Base-by-base conservation (phyloP, 2,888 invertebrate species). In the Drosophila quasianomalipes region DNA sequence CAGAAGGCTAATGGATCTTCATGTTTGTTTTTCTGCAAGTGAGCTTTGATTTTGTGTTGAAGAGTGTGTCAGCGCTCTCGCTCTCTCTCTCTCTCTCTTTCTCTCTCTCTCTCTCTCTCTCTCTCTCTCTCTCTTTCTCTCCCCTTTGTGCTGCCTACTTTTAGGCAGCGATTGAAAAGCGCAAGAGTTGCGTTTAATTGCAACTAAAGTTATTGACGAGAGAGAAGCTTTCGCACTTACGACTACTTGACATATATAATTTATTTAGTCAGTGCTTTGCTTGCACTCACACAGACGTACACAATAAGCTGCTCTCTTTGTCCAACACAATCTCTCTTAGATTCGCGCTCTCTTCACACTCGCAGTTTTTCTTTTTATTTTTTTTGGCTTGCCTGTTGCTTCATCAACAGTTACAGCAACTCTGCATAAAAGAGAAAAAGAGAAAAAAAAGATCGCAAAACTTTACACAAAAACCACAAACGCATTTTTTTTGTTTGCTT, bases 91-190 rank as follows among this genome's bases (percentile, higher is more conserved):
- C 3, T 19, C 19, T 44, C 14, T 47, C 14, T 26, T 22, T 47
- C 9, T 12, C 6, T 52, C 33, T 22, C 22, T 22, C 22, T 22
- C 4, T 19, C 0, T 7, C 3, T 19, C 19, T 22, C 22, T 22
- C 22, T 22, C 4, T 19, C 0, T 7, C 3, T 19, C 19, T 44
- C 14, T 47, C 14, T 26, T 22, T 47, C 9, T 12, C 6, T 52
- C 33, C 26, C 35, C 6, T 70, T 66, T 55, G 0, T 31, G 58
- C 70, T 85, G 86, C 83, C 81, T 86, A 86, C 85, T 86, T 85
- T 86, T 61, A 78, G 86, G 86, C 87, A 22, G 59, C 19, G 0
- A 16, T 6, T 22, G 9, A 63, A 76, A 68, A 44, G 6, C 41
- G 9, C 16, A 22, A 22, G 16, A 39, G n/a, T 10, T 30, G 52